phyloP scores from a whole-genome alignment of 2,797 vertebrate species.

The Labeo calbasu region DNA sequence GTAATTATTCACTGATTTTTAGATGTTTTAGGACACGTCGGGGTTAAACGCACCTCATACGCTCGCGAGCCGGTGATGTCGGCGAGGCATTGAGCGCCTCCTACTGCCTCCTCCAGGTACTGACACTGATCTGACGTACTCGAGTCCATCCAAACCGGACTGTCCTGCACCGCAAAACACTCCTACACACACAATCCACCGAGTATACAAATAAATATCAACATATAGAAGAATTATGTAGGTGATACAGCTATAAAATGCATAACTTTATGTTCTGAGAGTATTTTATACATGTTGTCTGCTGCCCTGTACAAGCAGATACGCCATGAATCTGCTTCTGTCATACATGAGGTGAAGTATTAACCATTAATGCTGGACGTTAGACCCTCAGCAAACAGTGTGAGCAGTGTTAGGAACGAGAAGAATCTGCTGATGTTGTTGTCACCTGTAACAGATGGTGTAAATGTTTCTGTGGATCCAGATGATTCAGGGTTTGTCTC shows the following conservation, averaged over 20 bases:
- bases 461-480: slow-evolving; percentile 75
- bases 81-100: slow-evolving; percentile 83
- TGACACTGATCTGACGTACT: slow-evolving; percentile 85
- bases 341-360: slow-evolving; percentile 33
- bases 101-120: slow-evolving; percentile 79
- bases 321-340: not conserved
- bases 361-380: slow-evolving; percentile 27
- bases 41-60: slow-evolving; percentile 82
- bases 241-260: not conserved
- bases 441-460: slow-evolving; percentile 82
- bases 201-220: not conserved
- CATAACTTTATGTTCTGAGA: not conserved
- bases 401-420: not conserved
- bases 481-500: slow-evolving; percentile 69
- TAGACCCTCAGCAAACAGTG: not conserved
- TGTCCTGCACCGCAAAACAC: slow-evolving; percentile 81
- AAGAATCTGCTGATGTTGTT: not conserved
- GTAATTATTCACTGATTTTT: not conserved
- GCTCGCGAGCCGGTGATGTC: slow-evolving; percentile 91
- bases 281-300: not conserved
- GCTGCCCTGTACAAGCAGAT: not conserved
- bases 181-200: slow-evolving; percentile 66
- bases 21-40: not conserved
- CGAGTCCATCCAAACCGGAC: slow-evolving; percentile 95
- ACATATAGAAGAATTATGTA: not conserved